These are phyloP conservation scores for Maniola hyperantus DNA, from an alignment of 2,888 invertebrate species.

Conservation along the genomic window DNA sequence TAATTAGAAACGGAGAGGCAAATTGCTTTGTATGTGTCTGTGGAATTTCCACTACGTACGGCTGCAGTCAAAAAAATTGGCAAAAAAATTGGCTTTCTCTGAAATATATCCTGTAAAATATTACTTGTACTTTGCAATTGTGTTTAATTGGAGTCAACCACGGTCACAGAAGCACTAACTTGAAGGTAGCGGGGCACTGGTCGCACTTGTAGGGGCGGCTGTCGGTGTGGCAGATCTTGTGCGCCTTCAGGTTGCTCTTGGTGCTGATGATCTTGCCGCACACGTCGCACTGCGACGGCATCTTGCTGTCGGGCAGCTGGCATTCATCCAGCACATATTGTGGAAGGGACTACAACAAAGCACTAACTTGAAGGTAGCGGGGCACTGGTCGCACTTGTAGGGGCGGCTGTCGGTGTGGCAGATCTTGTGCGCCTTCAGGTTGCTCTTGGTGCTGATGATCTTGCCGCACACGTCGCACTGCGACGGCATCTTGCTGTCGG, in stretches of 20 bases:
- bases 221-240: conserved; percentile 72
- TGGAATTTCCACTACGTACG: too few species aligned
- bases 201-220: conserved; percentile 63
- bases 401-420: conserved; percentile 71
- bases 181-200: conserved; percentile 67
- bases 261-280: conserved; percentile 75
- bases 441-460: conserved; percentile 70
- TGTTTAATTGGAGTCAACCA: too few species aligned
- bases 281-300: conserved; percentile 72
- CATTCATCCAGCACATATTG: conserved; percentile 47
- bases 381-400: conserved; percentile 62
- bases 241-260: conserved; percentile 71
- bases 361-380: conserved; percentile 68
- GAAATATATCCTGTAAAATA: too few species aligned
- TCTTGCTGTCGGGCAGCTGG: conserved; percentile 56
- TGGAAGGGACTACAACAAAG: conserved; percentile 35
- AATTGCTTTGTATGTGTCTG: too few species aligned
- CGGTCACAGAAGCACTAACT: conserved; percentile 48
- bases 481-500: conserved; percentile 67
- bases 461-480: conserved; percentile 76
- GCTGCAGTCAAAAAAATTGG: too few species aligned
- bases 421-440: conserved; percentile 71
- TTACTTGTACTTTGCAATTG: too few species aligned
- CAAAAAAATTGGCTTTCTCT: too few species aligned
- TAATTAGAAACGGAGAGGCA: too few species aligned